Base-by-base conservation (phyloP, 1,140 invertebrate species). In the Copidosoma floridanum region DNA sequence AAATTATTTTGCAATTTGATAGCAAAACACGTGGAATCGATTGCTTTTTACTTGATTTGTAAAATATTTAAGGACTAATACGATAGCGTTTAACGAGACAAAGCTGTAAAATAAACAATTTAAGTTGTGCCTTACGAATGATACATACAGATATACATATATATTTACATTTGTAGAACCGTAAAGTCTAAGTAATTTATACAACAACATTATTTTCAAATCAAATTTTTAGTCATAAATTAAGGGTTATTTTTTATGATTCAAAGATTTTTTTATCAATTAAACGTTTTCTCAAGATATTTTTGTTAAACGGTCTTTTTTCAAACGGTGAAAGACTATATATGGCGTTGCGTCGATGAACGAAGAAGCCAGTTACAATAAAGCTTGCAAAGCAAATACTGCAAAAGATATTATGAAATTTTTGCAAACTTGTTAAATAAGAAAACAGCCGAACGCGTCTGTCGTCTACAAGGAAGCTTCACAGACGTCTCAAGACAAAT, bases 71-170 rank as follows among this genome's bases (percentile, higher is more conserved):
- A 53, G 12, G 29, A 32, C 38, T 61, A 38, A 61, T 46, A 23
- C 37, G 43, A 43, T 63, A 65, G 35, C 23, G 43, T 53, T 50
- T 50, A 63, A 37, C 52, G 35, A 35, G 50, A 54, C 48, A 51
- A 57, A 54, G 27, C 18, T 63, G 48, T 63, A 62, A 51, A 50
- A 62, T 55, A 61, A 62, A 57, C 24, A 44, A 44, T 62, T 62
- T 62, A 62, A 51, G 53, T 62, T 62, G 60, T 62, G 60, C 60
- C 60, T 62, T 62, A 52, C n/a, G 57, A 56, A 51, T n/a, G n/a
- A n/a, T n/a, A n/a, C n/a, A n/a, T n/a, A n/a, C n/a, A n/a, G n/a
- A n/a, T n/a, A 32, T 8, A 32, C 6, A 56, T 56, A 62, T 62
- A 62, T 62, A 62, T 56, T 56, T 56, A 61, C 43, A 54, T 55